Percentiles rank a stretch among this genome's conserved stretches.
Conservation (phyloP, 2,797 vertebrate species). For the Poeciliopsis gracilis region DNA sequence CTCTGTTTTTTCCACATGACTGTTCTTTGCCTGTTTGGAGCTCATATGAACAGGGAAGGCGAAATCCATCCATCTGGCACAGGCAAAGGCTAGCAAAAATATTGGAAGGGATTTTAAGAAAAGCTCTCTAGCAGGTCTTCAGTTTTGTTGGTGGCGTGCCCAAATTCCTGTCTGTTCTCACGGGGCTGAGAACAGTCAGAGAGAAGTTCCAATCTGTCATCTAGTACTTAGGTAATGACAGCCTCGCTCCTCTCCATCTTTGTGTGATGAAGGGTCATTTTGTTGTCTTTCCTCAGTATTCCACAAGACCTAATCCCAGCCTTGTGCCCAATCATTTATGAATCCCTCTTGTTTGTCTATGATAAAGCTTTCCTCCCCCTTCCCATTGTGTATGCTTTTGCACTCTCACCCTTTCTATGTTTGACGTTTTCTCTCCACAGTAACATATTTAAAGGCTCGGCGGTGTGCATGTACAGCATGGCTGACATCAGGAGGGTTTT, state of each 20-base stretch:
- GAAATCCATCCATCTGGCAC: constrained; percentile 63
- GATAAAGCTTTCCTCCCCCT: constrained; percentile 37
- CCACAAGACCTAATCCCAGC: constrained; percentile 62
- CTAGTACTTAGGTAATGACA: constrained; percentile 71
- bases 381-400: constrained; percentile 9
- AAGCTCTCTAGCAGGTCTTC: constrained; percentile 58
- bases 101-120: constrained; percentile 58
- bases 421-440: constrained; percentile 66
- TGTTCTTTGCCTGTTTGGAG: constrained; percentile 45
- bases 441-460: constrained; percentile 98
- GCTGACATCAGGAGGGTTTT: constrained; percentile 96
- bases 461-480: constrained; percentile 98
- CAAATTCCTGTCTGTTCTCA: constrained; percentile 77
- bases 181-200: constrained; percentile 74
- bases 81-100: constrained; percentile 51
- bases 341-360: constrained; percentile 51
- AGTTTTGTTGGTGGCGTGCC: constrained; percentile 67
- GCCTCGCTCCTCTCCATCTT: constrained; percentile 54
- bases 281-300: constrained; percentile 66
- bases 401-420: not conserved
- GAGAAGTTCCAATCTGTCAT: constrained; percentile 72
- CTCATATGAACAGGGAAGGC: constrained; percentile 29
- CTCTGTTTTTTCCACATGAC: constrained; percentile 20
- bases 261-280: constrained; percentile 71
- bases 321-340: constrained; percentile 43